These are phyloP conservation scores for Poecilia latipinna DNA, from an alignment of 2,113 vertebrate genomes.

Conservation along the genomic window DNA sequence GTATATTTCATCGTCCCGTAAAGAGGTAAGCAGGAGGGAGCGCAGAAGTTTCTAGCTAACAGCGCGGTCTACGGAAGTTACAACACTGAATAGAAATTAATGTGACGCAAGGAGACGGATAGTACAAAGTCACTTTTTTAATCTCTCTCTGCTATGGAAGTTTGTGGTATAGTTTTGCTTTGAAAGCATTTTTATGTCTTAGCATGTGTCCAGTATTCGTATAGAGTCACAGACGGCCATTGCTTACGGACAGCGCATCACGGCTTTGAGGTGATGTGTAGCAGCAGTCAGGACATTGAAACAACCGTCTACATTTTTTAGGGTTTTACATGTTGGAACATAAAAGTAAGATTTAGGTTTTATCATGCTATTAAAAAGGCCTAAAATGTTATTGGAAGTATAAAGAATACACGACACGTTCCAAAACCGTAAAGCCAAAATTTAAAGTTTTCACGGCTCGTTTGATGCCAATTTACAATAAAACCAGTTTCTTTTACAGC, in stretches of 20 bases:
- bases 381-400: background rate
- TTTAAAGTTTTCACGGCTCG: no score
- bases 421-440: background rate
- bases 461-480: no score
- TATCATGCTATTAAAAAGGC: background rate
- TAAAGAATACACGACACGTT: background rate
- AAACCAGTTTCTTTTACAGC: no score
- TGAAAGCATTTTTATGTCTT: background rate
- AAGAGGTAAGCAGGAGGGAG: conserved; percentile 50
- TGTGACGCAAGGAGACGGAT: background rate
- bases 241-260: background rate
- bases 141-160: fast-evolving
- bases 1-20: conserved; percentile 80
- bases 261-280: background rate
- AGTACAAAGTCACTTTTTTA: background rate
- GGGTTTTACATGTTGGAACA: no score
- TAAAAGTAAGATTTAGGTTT: background rate
- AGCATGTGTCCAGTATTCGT: background rate
- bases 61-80: conserved; percentile 50
- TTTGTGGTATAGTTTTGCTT: background rate
- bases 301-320: background rate
- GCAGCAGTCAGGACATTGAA: background rate
- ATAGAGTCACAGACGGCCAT: background rate
- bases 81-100: background rate
- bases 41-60: conserved; percentile 16